These are phyloP conservation scores for Anticlea derivata DNA, from an alignment of 2,888 invertebrate species.

Conservation along the genomic window DNA sequence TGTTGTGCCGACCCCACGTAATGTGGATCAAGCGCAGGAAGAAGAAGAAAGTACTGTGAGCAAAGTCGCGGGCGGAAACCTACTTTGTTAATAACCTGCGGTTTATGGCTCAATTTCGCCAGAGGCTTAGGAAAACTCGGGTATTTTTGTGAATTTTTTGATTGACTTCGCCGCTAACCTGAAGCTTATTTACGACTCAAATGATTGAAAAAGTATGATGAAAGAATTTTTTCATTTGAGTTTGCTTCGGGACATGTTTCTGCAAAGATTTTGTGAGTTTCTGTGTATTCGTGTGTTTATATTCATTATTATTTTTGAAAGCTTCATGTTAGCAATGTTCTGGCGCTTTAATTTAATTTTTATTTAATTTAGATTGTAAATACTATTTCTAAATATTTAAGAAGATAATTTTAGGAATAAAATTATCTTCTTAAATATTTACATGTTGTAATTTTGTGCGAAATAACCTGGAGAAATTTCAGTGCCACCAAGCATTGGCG, in stretches of 20 bases:
- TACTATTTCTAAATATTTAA: background rate
- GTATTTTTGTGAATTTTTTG: conserved; percentile 25
- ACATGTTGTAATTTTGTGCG: too few species aligned
- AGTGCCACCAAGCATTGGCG: too few species aligned
- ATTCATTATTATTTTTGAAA: background rate
- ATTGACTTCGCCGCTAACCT: conserved; percentile 20
- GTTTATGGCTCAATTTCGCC: conserved; percentile 14
- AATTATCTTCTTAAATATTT: too few species aligned
- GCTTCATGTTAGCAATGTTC: background rate
- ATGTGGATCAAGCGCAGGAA: too few species aligned
- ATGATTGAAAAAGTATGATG: conserved; percentile 22
- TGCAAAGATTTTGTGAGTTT: background rate
- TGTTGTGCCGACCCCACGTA: too few species aligned
- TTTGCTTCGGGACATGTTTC: conserved; percentile 6
- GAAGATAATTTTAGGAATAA: too few species aligned
- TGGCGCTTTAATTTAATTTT: too few species aligned
- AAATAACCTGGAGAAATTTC: too few species aligned
- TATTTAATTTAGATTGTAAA: too few species aligned
- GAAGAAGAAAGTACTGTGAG: background rate
- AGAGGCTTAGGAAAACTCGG: conserved; percentile 5
- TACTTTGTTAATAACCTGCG: conserved; percentile 16
- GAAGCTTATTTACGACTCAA: conserved; percentile 22
- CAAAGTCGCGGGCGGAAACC: conserved; percentile 1
- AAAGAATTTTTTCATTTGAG: conserved; percentile 15
- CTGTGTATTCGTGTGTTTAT: background rate